These are phyloP conservation scores for Spinibarbus caldwelli DNA, from an alignment of 2,797 vertebrate genomes.

Conservation along the genomic window DNA sequence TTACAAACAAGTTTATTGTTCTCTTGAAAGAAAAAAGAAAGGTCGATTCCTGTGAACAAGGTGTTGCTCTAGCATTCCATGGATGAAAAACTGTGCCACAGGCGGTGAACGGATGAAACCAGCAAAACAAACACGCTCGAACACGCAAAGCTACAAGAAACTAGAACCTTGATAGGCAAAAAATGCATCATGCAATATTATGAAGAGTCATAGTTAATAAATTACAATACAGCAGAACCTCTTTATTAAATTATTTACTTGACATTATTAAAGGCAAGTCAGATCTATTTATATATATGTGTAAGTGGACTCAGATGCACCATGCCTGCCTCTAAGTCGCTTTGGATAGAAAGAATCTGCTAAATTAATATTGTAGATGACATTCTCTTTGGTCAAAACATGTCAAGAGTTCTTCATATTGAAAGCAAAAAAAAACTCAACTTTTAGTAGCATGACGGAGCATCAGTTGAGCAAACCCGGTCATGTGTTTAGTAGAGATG, in stretches of 20 bases:
- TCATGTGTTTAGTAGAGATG: neutral
- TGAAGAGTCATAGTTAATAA: neutral
- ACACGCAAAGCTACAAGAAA: neutral
- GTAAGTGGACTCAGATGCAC: neutral
- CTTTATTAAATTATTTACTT: no score
- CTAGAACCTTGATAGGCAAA: neutral
- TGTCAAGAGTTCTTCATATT: no score
- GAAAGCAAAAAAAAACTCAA: neutral
- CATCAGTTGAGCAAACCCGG: neutral
- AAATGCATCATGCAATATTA: no score
- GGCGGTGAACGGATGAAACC: neutral
- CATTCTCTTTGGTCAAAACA: no score
- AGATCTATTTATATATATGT: neutral
- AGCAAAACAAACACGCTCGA: neutral
- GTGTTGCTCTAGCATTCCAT: neutral
- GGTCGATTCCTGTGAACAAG: neutral
- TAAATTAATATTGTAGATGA: neutral
- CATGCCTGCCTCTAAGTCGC: neutral
- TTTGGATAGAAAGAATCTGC: neutral
- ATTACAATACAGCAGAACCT: neutral
- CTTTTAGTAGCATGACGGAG: neutral
- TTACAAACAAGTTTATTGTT: neutral
- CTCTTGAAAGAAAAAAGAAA: neutral
- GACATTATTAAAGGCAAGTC: neutral
- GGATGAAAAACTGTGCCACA: neutral